Conservation (phyloP, 2,797 vertebrate species). For the Ctenopoma multispine region DNA sequence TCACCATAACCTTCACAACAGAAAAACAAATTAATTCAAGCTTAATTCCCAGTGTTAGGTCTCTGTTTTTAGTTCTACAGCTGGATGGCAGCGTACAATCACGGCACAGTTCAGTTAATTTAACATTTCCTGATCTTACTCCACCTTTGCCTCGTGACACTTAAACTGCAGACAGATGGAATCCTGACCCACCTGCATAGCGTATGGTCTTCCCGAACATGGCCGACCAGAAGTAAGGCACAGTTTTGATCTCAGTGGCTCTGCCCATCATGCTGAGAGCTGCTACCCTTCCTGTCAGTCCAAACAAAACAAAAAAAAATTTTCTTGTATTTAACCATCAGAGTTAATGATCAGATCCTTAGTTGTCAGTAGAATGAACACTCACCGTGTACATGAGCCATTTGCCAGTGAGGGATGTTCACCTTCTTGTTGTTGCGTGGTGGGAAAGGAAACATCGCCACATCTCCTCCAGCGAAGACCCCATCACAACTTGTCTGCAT, state of each 20-base stretch:
- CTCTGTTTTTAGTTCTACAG: constrained; percentile 33
- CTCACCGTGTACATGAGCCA: constrained; percentile 97
- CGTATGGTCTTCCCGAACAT: constrained; percentile 98
- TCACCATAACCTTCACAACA: constrained; percentile 92
- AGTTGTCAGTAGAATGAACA: neutral
- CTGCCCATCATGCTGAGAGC: constrained; percentile 96
- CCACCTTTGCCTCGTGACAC: neutral
- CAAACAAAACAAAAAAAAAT: constrained; percentile 5
- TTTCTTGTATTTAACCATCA: neutral
- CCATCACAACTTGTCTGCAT: constrained; percentile 95
- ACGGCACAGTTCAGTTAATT: neutral
- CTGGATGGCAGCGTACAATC: constrained; percentile 63
- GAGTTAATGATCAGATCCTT: neutral
- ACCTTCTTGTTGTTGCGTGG: constrained; percentile 95
- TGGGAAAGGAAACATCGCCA: constrained; percentile 91
- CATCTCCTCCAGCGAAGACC: constrained; percentile 94
- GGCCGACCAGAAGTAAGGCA: constrained; percentile 97
- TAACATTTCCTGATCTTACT: neutral
- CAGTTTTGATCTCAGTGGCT: constrained; percentile 90
- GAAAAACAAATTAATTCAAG: neutral
- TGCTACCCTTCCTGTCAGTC: constrained; percentile 88
- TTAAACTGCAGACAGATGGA: neutral
- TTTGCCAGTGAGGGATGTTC: constrained; percentile 98
- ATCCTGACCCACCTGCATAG: constrained; percentile 87
- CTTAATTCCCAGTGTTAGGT: neutral